Evolutionary conservation across 2,888 invertebrate genomes (phyloP).

Genomic region (Microdon myrmicae): DNA sequence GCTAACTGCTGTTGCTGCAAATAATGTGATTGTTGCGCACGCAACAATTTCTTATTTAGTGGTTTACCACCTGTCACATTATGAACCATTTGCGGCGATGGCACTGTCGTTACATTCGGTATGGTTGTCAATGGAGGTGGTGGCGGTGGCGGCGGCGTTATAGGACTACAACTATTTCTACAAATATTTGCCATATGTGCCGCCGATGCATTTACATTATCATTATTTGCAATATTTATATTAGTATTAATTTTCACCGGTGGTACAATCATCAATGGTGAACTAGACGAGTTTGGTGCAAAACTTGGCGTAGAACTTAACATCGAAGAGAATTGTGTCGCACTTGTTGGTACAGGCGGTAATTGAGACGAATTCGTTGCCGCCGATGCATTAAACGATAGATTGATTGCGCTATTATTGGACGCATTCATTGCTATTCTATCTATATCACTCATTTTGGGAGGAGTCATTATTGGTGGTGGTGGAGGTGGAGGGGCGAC

Average conservation of each 20-base stretch:
- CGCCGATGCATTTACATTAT: conserved; percentile 27
- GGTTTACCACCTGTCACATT: conserved; percentile 55
- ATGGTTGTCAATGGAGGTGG: conserved; percentile 35
- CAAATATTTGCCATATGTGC: conserved; percentile 38
- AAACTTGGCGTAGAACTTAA: conserved; percentile 33
- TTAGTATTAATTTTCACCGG: conserved; percentile 45
- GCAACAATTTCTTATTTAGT: conserved; percentile 65
- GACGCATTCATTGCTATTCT: conserved; percentile 49
- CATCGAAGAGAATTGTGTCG: conserved; percentile 28
- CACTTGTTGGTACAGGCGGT: conserved; percentile 61
- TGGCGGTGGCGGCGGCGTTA: conserved; percentile 37
- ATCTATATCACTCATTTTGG: conserved; percentile 26
- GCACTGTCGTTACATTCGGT: background rate
- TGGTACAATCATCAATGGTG: conserved; percentile 35
- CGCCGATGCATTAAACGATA: conserved; percentile 58
- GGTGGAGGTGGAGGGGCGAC: conserved; percentile 52
- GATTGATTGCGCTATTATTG: conserved; percentile 41
- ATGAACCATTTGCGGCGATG: conserved; percentile 16
- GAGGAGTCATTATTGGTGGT: conserved; percentile 53
- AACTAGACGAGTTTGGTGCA: conserved; percentile 29
- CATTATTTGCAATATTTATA: conserved; percentile 50
- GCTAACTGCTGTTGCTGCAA: conserved; percentile 58
- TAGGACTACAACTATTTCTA: conserved; percentile 52
- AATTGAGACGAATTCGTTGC: conserved; percentile 62
- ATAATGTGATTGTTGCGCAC: conserved; percentile 64